A percentile compares a stretch with the other conserved stretches of the same genome.
Conservation (phyloP, 53 echinoderm and acorn worm genomes). For the Pentamera pediparva region DNA sequence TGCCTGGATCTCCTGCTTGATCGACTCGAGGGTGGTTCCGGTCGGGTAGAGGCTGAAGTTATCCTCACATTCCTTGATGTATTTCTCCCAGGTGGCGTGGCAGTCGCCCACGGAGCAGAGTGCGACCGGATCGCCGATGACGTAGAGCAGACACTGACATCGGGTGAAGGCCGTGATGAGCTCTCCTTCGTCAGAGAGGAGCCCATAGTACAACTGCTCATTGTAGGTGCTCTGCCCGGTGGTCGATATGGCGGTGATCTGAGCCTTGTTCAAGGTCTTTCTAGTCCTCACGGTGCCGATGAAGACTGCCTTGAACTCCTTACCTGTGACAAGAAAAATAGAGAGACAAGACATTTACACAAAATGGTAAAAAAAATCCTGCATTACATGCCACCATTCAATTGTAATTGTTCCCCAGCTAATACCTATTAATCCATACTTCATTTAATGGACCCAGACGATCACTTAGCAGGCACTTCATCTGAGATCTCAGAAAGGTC, state of each 20-base stretch:
- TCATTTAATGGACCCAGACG: no score
- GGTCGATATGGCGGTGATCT: constrained; percentile 53
- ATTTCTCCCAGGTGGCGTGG: constrained; percentile 72
- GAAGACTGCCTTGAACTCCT: constrained; percentile 84
- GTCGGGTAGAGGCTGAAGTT: constrained; percentile 68
- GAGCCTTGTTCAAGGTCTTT: constrained; percentile 56
- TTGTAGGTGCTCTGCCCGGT: constrained; percentile 46
- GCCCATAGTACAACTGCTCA: constrained; percentile 82
- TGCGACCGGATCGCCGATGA: constrained; percentile 82
- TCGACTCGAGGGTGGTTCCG: constrained; percentile 50
- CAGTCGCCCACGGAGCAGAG: constrained; percentile 85
- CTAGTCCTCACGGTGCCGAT: constrained; percentile 88
- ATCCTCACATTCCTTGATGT: constrained; percentile 70
- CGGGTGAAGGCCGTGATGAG: constrained; percentile 92
- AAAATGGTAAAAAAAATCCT: no score
- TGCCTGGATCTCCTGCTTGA: constrained; percentile 71
- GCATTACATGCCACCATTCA: no score
- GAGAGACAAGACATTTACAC: not conserved
- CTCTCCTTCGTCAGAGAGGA: constrained; percentile 82
- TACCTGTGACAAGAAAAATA: constrained; percentile 50
- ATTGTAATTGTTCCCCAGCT: no score
- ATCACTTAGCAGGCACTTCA: no score
- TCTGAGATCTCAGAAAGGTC: no score
- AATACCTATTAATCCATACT: no score
- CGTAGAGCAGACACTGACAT: constrained; percentile 74